Evolutionary conservation across 2,888 invertebrate genomes (phyloP).

Genomic region (Eristalis arbustorum): DNA sequence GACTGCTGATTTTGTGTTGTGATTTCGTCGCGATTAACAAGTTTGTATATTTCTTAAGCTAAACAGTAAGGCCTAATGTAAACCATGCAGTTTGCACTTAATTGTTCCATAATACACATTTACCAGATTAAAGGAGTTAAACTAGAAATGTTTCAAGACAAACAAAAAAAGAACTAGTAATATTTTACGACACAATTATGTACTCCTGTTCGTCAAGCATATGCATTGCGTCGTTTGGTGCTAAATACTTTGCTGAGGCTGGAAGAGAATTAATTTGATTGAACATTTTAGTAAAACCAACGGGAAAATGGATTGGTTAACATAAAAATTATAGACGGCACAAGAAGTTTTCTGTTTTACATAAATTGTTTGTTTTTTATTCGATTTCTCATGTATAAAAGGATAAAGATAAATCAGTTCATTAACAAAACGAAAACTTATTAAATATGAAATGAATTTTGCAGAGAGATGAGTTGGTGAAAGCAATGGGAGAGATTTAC

Average conservation of each 20-base stretch:
- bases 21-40: not conserved
- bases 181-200: slow-evolving; percentile 75
- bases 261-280: slow-evolving; percentile 70
- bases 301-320: not conserved
- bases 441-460: not conserved
- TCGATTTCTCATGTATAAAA: slow-evolving; percentile 7
- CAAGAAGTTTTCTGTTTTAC: slow-evolving; percentile 19
- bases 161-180: not conserved
- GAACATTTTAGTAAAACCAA: slow-evolving; percentile 7
- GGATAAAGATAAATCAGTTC: slow-evolving; percentile 14
- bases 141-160: not conserved
- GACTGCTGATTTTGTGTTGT: not conserved
- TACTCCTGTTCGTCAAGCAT: slow-evolving; percentile 82
- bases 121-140: not conserved
- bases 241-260: slow-evolving; percentile 83
- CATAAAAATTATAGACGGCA: slow-evolving; percentile 48
- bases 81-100: slow-evolving; percentile 1
- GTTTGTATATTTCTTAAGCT: not conserved
- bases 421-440: slow-evolving; percentile 16
- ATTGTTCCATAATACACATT: not conserved
- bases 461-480: not conserved
- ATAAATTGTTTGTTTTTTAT: slow-evolving; percentile 20
- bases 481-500: not conserved
- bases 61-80: not conserved
- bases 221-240: slow-evolving; percentile 85